Percentiles rank a stretch among this genome's conserved stretches.
phyloP scores from a whole-genome alignment of 37 sponge, comb jelly and placozoan genomes.

The Eunapius fragilis region DNA sequence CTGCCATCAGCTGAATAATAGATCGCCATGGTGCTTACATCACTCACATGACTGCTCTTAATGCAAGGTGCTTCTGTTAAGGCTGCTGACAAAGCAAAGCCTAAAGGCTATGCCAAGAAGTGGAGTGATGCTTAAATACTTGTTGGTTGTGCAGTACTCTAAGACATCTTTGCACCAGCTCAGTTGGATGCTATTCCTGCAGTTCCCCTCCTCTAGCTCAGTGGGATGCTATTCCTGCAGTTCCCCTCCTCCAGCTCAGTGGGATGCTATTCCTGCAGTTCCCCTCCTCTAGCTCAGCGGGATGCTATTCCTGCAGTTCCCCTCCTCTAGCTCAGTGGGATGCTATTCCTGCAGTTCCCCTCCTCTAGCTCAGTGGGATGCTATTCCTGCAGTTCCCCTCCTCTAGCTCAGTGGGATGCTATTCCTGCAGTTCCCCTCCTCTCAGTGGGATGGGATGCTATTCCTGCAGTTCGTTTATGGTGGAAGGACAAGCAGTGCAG shows the following conservation, averaged over 20 bases:
- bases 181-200: constrained; percentile 6
- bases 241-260: no score
- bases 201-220: constrained; percentile 21
- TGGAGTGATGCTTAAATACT: constrained; percentile 22
- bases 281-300: no score
- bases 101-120: constrained; percentile 35
- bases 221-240: constrained; percentile 27
- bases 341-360: neutral
- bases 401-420: neutral
- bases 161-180: neutral
- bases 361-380: no score
- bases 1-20: constrained; percentile 22
- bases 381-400: constrained; percentile 1
- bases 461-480: neutral
- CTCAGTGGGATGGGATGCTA: no score
- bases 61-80: constrained; percentile 5
- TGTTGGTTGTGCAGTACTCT: constrained; percentile 22
- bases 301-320: no score
- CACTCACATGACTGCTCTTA: constrained; percentile 16
- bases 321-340: constrained; percentile 8
- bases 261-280: no score
- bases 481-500: neutral
- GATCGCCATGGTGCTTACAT: constrained; percentile 27
- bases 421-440: no score
- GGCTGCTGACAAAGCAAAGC: constrained; percentile 24